These are phyloP conservation scores for Drosophila jambulina DNA, from an alignment of 1,140 invertebrate species.

Conservation along the genomic window DNA sequence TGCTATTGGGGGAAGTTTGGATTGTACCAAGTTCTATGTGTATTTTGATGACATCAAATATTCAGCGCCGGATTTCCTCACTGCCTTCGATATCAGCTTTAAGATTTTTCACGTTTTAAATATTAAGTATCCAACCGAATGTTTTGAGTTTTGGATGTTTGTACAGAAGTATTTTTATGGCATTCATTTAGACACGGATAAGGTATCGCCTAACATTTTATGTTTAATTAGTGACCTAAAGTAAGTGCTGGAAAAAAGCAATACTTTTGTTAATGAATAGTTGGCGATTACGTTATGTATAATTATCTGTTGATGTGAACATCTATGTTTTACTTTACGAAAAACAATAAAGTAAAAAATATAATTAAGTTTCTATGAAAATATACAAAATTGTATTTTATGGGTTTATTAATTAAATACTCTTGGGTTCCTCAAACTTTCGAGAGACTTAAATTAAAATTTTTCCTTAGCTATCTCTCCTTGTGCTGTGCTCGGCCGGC, in stretches of 20 bases:
- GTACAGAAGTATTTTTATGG: slow-evolving; percentile 16
- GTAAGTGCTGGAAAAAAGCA: neutral
- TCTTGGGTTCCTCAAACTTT: neutral
- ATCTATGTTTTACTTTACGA: neutral
- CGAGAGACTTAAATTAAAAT: neutral
- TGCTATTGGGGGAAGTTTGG: neutral
- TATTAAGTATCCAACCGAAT: slow-evolving; percentile 4
- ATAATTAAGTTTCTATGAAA: neutral
- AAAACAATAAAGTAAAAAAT: neutral
- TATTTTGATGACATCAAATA: neutral
- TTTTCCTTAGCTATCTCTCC: slow-evolving; percentile 4
- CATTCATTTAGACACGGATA: slow-evolving; percentile 5
- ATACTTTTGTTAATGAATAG: neutral
- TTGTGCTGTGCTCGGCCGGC: neutral
- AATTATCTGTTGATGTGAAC: neutral
- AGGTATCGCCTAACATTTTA: neutral
- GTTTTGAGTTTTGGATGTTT: slow-evolving; percentile 14
- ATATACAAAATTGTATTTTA: neutral
- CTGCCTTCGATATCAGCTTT: slow-evolving; percentile 8
- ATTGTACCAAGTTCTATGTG: slow-evolving; percentile 2
- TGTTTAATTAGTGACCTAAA: slow-evolving; percentile 7
- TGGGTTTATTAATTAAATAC: neutral
- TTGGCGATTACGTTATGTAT: neutral
- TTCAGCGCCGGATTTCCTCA: neutral
- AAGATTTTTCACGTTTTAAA: slow-evolving; percentile 10